Base-by-base conservation (phyloP, 2,888 invertebrate species). In the Scaptomyza flava region DNA sequence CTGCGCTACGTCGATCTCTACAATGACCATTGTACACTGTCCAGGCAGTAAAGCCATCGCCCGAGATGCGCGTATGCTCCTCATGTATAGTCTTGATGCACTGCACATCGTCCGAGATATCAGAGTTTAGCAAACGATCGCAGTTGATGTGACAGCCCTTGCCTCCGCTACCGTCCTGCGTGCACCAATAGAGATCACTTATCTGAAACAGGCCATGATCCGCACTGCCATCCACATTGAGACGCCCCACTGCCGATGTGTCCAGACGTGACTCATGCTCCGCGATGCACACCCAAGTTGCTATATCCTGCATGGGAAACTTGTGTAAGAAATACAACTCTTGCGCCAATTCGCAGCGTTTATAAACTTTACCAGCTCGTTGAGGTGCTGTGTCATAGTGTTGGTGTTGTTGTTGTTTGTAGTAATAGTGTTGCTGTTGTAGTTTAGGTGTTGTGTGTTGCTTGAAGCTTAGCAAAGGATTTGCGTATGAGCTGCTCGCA, bases 161-260 rank as follows among this genome's bases (percentile, higher is more conserved):
- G 8, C 91, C 91, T 2, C 91, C 91, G 6, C 60, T 66, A 2
- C 90, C 91, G 27, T 93, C 93, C n/a, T 82, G 79, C n/a, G 91
- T 91, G 87, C 95, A 96, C 96, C 96, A 96, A 89, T 93, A 96
- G 53, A 94, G 91, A 89, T 95, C 94, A 89, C 95, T 95, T 77
- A 96, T 95, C 91, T 96, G 96, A 87, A 96, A 94, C 43, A 96
- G 89, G 9, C 96, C 96, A 89, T 96, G 95, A 91, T 96, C 95
- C 3, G 94, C 94, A 79, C 94, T 95, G 36, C 90, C 91, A 57
- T 91, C 91, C 20, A 77, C 61, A 45, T 91, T 91, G 7, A 88
- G 70, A 1, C 90, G 86, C 12, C 94, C 94, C 51, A 93, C 91
- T 2, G 95, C 95, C 8, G 94, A 92, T 6, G 96, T 95, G 86